Evolutionary conservation across 2,113 vertebrate genomes (phyloP), one percentile per base, ranked within the genome.

Genomic region (Xerus inauris): DNA sequence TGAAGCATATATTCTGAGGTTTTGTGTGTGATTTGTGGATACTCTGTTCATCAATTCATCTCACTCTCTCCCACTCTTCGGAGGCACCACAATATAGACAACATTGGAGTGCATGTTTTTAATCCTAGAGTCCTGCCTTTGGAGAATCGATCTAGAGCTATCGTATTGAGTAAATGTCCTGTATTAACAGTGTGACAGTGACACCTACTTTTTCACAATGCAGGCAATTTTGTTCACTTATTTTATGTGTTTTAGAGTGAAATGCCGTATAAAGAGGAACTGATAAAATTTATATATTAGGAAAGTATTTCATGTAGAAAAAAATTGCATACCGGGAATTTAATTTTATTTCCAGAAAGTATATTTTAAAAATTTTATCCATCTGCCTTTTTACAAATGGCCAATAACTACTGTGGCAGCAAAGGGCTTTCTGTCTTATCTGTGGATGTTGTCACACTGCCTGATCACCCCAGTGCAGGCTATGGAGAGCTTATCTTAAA

Each of bases 181-280:
- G 3, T n/a, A 59, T 67, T 87, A 49, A 83, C 62, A 62, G 30
- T 65, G 19, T 86, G 79, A 57, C 26, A 51, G 8, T 85, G 42
- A 88, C 30, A 57, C 8, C 4, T 89, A 64, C 24, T 83, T 89
- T 82, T 91, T 93, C 38, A 86, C 2, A 86, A 77, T 77, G 32
- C 16, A 51, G 64, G 30, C 14, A 77, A 57, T 42, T 2, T 82
- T 87, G 95, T 91, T 17, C 49, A 85, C 22, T 4, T n/a, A 22
- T 59, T 57, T 51, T 96, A 42, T 72, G 32, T 80, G 49, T 42
- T 80, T 62, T 81, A 72, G 19, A n/a, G 14, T 91, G 32, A 96
- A 96, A 91, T 54, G 45, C 22, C 65, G 86, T 75, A 20, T 26
- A 42, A 96, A 86, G 26, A 89, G 32, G n/a, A 95, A 79, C 40